phyloP scores from a whole-genome alignment of 1,140 invertebrate genomes.

The Holotrichia oblita region DNA sequence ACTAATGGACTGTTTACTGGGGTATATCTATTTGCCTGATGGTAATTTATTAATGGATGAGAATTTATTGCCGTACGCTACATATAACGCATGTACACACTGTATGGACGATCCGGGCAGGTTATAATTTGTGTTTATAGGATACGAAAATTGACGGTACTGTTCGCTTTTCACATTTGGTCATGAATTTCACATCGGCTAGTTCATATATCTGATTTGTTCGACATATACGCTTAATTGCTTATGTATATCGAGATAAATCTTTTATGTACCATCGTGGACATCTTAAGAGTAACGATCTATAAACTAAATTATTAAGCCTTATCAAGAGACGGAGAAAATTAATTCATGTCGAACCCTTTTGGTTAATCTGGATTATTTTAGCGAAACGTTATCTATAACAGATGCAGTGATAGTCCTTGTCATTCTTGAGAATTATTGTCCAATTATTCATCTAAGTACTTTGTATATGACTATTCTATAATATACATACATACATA shows the following conservation, averaged over 20 bases:
- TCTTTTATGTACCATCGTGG: background rate
- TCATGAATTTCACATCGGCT: background rate
- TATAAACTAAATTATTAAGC: too few relatives aligned
- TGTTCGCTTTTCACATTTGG: background rate
- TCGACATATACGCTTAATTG: background rate
- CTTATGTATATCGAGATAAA: constrained; percentile 3
- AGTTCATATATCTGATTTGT: background rate
- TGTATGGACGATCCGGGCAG: background rate
- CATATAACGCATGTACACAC: background rate
- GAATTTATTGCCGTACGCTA: background rate
- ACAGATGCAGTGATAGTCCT: too few relatives aligned
- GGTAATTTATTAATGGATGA: constrained; percentile 20
- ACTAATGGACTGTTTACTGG: constrained; percentile 16
- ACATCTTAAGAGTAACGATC: too few relatives aligned
- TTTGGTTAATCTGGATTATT: too few relatives aligned
- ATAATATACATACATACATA: too few relatives aligned
- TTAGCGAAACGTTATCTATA: too few relatives aligned
- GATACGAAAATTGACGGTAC: constrained; percentile 3
- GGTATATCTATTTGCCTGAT: constrained; percentile 16
- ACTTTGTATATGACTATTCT: too few relatives aligned
- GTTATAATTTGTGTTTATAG: background rate
- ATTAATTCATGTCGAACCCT: too few relatives aligned
- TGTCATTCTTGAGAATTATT: too few relatives aligned
- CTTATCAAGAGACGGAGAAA: too few relatives aligned
- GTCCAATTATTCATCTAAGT: too few relatives aligned